Percentiles rank a stretch among this genome's conserved stretches.
phyloP scores from a whole-genome alignment of 1,140 invertebrate genomes.

The Spodoptera litura region DNA sequence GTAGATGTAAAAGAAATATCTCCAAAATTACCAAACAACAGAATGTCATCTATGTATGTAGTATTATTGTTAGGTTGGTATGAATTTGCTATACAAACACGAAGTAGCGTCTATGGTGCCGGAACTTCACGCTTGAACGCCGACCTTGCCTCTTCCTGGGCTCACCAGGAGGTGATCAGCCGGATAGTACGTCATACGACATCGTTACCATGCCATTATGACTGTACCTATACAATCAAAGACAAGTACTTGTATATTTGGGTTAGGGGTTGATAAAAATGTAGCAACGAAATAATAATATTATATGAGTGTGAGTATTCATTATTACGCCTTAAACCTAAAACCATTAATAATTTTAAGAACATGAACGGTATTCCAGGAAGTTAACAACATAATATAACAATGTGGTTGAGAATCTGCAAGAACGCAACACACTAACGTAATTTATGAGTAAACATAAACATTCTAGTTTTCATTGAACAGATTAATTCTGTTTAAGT shows the following conservation, averaged over 20 bases:
- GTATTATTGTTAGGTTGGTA: neutral
- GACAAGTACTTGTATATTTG: neutral
- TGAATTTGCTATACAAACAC: constrained; percentile 10
- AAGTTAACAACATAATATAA: constrained; percentile 11
- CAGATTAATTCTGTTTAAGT: constrained; percentile 59
- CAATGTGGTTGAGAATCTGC: constrained; percentile 34
- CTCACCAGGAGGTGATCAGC: constrained; percentile 45
- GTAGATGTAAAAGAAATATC: neutral
- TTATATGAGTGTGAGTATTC: neutral
- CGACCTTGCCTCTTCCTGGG: constrained; percentile 81
- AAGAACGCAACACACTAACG: constrained; percentile 32
- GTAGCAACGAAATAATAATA: neutral
- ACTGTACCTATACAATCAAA: neutral
- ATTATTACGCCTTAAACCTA: no score
- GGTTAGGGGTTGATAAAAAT: no score
- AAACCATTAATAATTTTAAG: constrained; percentile 3
- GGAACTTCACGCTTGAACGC: constrained; percentile 80
- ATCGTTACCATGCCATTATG: neutral
- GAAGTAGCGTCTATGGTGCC: constrained; percentile 68
- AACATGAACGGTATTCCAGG: constrained; percentile 32
- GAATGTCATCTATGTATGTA: no score
- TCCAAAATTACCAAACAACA: neutral
- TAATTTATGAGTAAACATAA: constrained; percentile 53
- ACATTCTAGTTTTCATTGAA: constrained; percentile 59
- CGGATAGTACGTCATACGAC: neutral